Evolutionary conservation across 2,888 invertebrate genomes (phyloP).

Genomic region (Pecten maximus): DNA sequence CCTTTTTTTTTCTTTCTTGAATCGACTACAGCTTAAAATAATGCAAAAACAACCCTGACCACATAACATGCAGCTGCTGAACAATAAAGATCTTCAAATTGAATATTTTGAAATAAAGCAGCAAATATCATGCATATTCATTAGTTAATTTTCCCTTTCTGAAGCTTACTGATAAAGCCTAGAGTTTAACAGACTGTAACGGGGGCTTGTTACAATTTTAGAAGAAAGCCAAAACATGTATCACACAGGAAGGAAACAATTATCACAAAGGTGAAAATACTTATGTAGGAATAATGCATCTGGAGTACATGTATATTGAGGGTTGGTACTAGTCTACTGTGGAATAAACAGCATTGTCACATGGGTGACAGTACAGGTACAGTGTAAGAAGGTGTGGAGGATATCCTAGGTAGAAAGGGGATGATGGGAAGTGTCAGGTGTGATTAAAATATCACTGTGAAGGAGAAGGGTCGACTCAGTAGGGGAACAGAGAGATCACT

Average conservation of each 20-base stretch:
- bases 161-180: not conserved
- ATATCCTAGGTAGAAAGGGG: too few species aligned
- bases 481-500: too few species aligned
- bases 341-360: not conserved
- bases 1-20: not conserved
- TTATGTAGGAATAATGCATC: not conserved
- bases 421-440: too few species aligned
- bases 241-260: not conserved
- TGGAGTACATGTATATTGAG: not conserved
- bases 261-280: too few species aligned
- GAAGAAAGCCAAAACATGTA: not conserved
- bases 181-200: not conserved
- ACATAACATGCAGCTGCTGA: not conserved
- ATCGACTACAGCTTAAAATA: not conserved
- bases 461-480: too few species aligned
- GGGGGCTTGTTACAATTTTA: too few species aligned
- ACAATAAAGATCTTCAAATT: conserved; percentile 5
- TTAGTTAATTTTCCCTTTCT: not conserved
- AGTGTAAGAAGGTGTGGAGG: not conserved
- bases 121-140: conserved; percentile 24
- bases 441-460: too few species aligned
- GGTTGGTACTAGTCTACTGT: not conserved
- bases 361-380: not conserved
- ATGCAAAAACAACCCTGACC: not conserved
- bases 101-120: not conserved